These are phyloP conservation scores for Antedon mediterranea DNA, from an alignment of 53 echinoderm and acorn worm species.

Conservation along the genomic window DNA sequence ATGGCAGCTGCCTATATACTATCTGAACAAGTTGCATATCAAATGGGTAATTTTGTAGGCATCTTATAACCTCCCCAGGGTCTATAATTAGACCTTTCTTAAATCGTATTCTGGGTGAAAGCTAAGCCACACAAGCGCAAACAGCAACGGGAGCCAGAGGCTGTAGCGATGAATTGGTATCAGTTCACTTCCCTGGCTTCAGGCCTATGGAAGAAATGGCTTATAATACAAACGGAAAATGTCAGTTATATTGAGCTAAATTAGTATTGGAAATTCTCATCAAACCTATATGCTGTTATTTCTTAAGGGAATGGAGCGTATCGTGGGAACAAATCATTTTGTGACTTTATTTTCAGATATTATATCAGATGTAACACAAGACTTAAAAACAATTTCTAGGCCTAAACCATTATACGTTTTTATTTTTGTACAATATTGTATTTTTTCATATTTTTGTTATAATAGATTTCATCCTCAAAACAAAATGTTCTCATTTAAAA, in stretches of 20 bases:
- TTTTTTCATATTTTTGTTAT: no score
- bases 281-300: not conserved
- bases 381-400: no score
- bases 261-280: not conserved
- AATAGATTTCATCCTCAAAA: no score
- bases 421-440: no score
- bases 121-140: not conserved
- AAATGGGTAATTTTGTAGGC: not conserved
- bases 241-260: not conserved
- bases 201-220: not conserved
- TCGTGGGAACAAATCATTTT: not conserved
- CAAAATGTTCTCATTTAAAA: no score
- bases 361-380: not conserved
- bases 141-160: not conserved
- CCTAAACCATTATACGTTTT: no score
- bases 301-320: not conserved
- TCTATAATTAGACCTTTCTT: no score
- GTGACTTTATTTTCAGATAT: not conserved
- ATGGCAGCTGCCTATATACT: no score
- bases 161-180: not conserved
- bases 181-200: not conserved
- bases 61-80: not conserved
- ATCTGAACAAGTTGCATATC: no score
- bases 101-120: not conserved
- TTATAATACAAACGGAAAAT: not conserved